These are phyloP conservation scores for Oedothorax gibbosus DNA, from an alignment of 1,140 invertebrate species.

Conservation along the genomic window DNA sequence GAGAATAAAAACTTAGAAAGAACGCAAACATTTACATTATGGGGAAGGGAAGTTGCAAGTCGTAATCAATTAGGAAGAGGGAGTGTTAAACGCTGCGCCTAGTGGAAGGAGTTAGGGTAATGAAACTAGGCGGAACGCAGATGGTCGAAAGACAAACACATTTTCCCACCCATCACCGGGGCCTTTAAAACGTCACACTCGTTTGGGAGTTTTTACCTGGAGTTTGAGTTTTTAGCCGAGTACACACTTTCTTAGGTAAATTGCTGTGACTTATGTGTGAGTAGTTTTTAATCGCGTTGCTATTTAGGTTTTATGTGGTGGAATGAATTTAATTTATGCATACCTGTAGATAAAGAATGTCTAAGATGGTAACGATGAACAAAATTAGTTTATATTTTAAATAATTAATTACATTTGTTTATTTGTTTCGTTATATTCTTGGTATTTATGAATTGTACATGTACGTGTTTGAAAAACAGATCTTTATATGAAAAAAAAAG, in stretches of 20 bases:
- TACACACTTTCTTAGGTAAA: background rate
- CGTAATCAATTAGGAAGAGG: constrained; percentile 49
- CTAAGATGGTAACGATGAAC: no score
- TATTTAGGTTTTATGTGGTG: no score
- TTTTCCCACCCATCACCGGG: background rate
- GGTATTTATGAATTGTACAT: no score
- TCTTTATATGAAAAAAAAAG: no score
- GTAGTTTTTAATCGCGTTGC: no score
- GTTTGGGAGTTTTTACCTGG: background rate
- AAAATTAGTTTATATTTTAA: no score
- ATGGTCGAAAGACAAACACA: constrained; percentile 25
- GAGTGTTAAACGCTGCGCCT: constrained; percentile 19
- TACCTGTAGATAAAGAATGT: no score
- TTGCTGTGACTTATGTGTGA: background rate
- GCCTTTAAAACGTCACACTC: constrained; percentile 34
- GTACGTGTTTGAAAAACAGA: no score
- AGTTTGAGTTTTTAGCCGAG: no score
- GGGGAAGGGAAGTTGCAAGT: constrained; percentile 30
- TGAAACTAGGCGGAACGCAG: constrained; percentile 37
- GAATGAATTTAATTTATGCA: no score
- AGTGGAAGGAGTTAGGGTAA: constrained; percentile 27
- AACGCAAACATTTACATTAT: constrained; percentile 58
- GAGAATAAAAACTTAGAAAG: background rate
- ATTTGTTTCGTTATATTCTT: no score
- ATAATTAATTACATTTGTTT: no score